Conservation (phyloP, 2,888 invertebrate genomes). For the Pyrocoelia pectoralis region DNA sequence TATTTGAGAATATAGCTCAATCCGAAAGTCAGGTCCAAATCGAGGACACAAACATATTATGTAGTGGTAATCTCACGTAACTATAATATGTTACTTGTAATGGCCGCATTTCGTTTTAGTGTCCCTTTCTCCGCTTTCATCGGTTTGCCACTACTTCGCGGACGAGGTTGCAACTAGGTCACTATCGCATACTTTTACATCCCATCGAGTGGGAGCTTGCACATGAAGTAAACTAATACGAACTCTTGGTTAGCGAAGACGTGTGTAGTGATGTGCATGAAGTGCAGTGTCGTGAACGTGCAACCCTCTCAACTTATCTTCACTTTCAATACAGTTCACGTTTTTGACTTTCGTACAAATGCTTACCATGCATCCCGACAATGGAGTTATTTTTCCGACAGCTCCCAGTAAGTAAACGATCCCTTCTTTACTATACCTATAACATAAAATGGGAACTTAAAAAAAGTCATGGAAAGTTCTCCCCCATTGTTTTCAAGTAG, state of each 20-base stretch:
- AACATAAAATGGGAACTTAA: conserved; percentile 45
- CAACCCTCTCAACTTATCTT: conserved; percentile 51
- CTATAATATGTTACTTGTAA: conserved; percentile 57
- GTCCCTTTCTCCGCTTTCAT: conserved; percentile 61
- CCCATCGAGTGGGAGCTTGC: conserved; percentile 52
- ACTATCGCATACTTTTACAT: conserved; percentile 61
- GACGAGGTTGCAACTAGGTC: conserved; percentile 57
- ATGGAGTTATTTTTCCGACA: conserved; percentile 58
- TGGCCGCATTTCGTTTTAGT: conserved; percentile 59
- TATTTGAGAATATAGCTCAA: conserved; percentile 55
- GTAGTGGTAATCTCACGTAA: conserved; percentile 61
- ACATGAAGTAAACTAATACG: conserved; percentile 50
- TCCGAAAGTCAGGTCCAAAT: conserved; percentile 49
- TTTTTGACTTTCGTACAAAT: conserved; percentile 46
- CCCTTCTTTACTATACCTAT: neutral
- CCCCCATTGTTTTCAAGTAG: conserved; percentile 10
- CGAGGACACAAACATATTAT: conserved; percentile 58
- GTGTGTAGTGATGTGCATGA: conserved; percentile 44
- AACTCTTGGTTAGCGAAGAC: conserved; percentile 46
- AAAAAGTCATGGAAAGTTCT: conserved; percentile 51
- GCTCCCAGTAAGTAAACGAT: conserved; percentile 54
- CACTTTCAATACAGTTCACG: conserved; percentile 46
- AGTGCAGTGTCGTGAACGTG: conserved; percentile 42
- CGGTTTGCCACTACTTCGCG: conserved; percentile 60
- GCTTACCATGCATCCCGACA: conserved; percentile 56